These are phyloP conservation scores for Macrosteles quadrilineatus DNA, from an alignment of 1,140 invertebrate genomes.

Conservation along the genomic window DNA sequence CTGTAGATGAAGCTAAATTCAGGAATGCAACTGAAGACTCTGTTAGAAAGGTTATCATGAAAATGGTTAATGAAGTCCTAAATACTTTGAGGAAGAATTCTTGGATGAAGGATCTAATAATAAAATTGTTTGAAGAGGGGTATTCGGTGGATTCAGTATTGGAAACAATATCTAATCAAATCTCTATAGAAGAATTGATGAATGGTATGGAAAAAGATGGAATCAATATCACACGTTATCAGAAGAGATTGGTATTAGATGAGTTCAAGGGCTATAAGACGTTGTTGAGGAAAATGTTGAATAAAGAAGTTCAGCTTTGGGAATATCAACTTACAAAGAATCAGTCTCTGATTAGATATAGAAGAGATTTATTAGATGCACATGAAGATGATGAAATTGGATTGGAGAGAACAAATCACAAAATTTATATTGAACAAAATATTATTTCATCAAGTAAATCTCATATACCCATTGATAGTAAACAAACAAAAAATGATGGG, in stretches of 20 bases:
- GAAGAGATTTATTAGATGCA: neutral
- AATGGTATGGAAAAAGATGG: neutral
- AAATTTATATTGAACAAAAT: too few relatives aligned
- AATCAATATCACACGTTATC: neutral
- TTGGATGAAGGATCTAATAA: neutral
- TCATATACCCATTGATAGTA: too few relatives aligned
- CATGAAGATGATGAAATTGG: too few relatives aligned
- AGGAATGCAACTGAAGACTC: neutral
- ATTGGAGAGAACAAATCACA: too few relatives aligned
- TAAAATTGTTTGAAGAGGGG: conserved; percentile 3
- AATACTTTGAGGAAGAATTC: neutral
- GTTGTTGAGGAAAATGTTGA: neutral
- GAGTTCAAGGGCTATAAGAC: neutral
- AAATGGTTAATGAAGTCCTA: neutral
- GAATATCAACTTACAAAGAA: neutral
- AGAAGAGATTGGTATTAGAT: neutral
- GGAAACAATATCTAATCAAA: neutral
- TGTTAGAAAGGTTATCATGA: neutral
- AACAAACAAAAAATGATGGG: too few relatives aligned
- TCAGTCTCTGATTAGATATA: neutral
- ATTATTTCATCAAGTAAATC: too few relatives aligned
- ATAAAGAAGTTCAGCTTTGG: neutral
- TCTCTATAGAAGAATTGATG: neutral
- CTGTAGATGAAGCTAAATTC: neutral
- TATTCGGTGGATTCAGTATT: neutral